Conservation (phyloP, 2,797 vertebrate genomes). For the Spatula versicolor region DNA sequence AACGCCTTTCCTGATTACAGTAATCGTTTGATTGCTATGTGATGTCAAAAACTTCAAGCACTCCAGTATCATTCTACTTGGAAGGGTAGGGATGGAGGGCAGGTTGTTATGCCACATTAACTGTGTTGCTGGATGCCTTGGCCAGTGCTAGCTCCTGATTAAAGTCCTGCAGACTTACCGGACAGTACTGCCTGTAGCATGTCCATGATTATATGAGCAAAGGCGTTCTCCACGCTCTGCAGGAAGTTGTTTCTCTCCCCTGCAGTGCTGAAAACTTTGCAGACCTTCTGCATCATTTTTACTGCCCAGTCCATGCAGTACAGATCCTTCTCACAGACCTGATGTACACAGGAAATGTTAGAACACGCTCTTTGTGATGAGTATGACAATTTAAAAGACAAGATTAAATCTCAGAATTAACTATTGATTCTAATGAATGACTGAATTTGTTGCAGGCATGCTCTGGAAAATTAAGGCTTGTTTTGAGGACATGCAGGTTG, state of each 20-base stretch:
- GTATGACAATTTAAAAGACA: neutral
- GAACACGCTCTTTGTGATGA: neutral
- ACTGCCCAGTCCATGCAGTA: constrained; percentile 90
- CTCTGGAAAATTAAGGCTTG: neutral
- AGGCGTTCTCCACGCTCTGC: constrained; percentile 84
- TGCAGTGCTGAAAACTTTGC: constrained; percentile 77
- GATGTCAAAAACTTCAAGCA: neutral
- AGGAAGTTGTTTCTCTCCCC: constrained; percentile 84
- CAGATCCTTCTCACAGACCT: constrained; percentile 93
- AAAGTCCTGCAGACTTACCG: constrained; percentile 73
- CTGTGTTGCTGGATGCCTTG: rapidly evolving
- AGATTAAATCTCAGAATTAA: neutral
- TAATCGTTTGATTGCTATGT: rapidly evolving
- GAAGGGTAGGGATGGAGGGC: neutral
- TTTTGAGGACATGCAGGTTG: neutral
- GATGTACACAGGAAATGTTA: neutral
- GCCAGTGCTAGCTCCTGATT: rapidly evolving
- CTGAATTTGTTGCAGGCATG: rapidly evolving
- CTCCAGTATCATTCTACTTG: neutral
- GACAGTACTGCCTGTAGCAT: constrained; percentile 78
- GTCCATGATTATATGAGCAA: constrained; percentile 84
- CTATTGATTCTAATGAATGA: rapidly evolving
- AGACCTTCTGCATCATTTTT: constrained; percentile 87
- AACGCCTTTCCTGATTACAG: rapidly evolving
- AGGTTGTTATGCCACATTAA: rapidly evolving